Evolutionary conservation across 2,888 invertebrate genomes (phyloP), one percentile per base, ranked within the genome.

Genomic region (Galerucella calmariensis): DNA sequence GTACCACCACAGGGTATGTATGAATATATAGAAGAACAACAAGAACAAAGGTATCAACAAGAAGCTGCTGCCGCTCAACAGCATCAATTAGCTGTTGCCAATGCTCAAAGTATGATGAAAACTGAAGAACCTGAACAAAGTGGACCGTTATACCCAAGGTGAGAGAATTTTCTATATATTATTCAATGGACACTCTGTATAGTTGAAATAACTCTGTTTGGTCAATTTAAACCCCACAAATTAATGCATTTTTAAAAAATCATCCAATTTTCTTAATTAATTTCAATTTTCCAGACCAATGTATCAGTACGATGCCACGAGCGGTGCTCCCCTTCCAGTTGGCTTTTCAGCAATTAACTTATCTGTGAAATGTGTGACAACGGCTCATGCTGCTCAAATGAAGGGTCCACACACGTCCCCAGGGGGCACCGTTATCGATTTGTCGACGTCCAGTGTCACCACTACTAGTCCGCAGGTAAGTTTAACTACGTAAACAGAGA

Each of bases 401-500:
- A 89, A 91, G 84, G 88, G 88, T 69, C 92, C 92, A 20, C 94
- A 94, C 63, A 92, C 94, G 77, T 92, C 94, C 74, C 90, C 93
- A 58, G 93, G 93, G 67, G 93, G 94, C 77, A 94, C 95, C 14
- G 95, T 95, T 81, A 95, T 95, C 89, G 95, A 95, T 88, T 90
- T 95, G 69, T 95, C 95, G 81, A 94, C 95, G 79, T 95, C 95
- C 82, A 95, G 94, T 87, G 95, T 95, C 72, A 92, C 93, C 66
- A 93, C 93, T 63, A 92, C 93, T 81, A 95, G 95, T 89, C 95
- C 95, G 83, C 95, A 95, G 92, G 95, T 94, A 88, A 82, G 81
- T 72, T 53, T 51, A 35, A 20, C n/a, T 24, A 56, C 65, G 14
- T 56, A 48, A 62, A 71, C 27, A 65, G 44, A 65, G 58, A n/a